Conservation (phyloP, 1,140 invertebrate species). For the Drosophila setifemur region DNA sequence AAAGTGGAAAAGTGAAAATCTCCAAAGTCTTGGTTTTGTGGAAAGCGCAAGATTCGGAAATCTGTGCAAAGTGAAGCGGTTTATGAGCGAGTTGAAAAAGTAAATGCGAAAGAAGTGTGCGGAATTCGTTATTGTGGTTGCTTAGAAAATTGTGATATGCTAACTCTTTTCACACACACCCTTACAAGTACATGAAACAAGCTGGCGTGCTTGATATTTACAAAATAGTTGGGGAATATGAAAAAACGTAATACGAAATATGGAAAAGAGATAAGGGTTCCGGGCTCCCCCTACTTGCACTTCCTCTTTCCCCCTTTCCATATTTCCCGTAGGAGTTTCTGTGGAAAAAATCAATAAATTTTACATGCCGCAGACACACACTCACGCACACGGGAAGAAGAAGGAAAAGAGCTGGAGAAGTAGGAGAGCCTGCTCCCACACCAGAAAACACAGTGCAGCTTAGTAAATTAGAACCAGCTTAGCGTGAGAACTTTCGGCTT, state of each 20-base stretch:
- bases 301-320: background rate
- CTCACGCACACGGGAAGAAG: slow-evolving; percentile 13
- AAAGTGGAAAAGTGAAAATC: slow-evolving; percentile 37
- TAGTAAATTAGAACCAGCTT: slow-evolving; percentile 37
- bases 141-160: slow-evolving; percentile 23
- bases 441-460: slow-evolving; percentile 31
- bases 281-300: background rate
- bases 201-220: slow-evolving; percentile 7
- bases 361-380: slow-evolving; percentile 45
- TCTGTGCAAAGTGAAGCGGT: slow-evolving; percentile 22
- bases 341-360: slow-evolving; percentile 69
- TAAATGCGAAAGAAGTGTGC: slow-evolving; percentile 22
- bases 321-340: slow-evolving; percentile 48
- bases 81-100: slow-evolving; percentile 18
- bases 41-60: slow-evolving; percentile 11
- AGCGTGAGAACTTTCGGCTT: background rate
- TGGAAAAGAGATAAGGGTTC: slow-evolving; percentile 18
- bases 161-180: slow-evolving; percentile 15
- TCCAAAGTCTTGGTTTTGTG: slow-evolving; percentile 4
- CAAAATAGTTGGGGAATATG: slow-evolving; percentile 4
- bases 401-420: slow-evolving; percentile 44
- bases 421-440: slow-evolving; percentile 29
- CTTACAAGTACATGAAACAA: background rate
- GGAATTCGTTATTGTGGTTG: background rate
- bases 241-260: slow-evolving; percentile 5